Evolutionary conservation across 2,888 invertebrate genomes (phyloP).

Genomic region (Acronicta psi): DNA sequence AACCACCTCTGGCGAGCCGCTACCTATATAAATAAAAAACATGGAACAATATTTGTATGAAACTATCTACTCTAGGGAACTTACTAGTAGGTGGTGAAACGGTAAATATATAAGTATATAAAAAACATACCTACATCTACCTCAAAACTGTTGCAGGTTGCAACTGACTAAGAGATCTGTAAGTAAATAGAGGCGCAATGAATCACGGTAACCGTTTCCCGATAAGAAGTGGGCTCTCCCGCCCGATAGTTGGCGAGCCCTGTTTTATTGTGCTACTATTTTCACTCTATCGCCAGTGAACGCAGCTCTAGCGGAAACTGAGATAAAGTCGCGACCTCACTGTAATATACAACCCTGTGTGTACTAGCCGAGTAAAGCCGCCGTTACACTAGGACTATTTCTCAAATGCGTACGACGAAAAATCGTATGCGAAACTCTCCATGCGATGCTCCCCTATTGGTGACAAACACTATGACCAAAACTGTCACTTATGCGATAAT

Average conservation of each 20-base stretch:
- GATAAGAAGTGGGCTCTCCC: slow-evolving; percentile 61
- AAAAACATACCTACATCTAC: slow-evolving; percentile 28
- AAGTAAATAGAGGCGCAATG: slow-evolving; percentile 81
- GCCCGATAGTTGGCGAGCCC: slow-evolving; percentile 76
- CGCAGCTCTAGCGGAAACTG: slow-evolving; percentile 84
- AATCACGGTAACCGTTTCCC: slow-evolving; percentile 85
- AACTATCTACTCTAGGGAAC: too few species aligned
- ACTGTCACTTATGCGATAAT: too few species aligned
- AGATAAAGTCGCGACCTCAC: slow-evolving; percentile 85
- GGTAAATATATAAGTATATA: too few species aligned
- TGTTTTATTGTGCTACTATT: slow-evolving; percentile 87
- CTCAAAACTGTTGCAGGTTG: slow-evolving; percentile 56
- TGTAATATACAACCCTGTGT: slow-evolving; percentile 78
- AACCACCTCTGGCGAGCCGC: too few species aligned
- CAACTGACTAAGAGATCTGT: slow-evolving; percentile 66
- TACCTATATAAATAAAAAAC: too few species aligned
- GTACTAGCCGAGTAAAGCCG: slow-evolving; percentile 43
- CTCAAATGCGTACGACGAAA: too few species aligned
- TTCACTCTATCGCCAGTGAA: slow-evolving; percentile 83
- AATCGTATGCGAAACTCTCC: too few species aligned
- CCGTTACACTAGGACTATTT: too few species aligned
- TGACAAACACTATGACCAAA: too few species aligned
- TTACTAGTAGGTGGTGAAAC: too few species aligned
- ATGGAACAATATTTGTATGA: too few species aligned
- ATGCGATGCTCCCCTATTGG: too few species aligned